These are phyloP conservation scores for Penaeus japonicus DNA, from an alignment of 1,140 invertebrate species.

Conservation along the genomic window DNA sequence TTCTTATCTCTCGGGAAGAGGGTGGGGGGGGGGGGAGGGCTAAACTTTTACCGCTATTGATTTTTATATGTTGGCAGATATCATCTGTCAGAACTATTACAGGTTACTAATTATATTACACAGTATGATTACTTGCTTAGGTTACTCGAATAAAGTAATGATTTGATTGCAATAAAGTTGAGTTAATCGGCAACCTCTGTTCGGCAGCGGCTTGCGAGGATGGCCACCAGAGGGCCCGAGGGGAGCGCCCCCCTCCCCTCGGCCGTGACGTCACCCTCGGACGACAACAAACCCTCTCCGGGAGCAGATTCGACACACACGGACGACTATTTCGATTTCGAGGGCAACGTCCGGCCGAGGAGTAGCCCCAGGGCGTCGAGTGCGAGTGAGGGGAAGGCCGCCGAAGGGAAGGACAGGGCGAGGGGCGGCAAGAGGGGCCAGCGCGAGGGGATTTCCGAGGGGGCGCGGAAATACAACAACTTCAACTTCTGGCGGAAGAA, in stretches of 20 bases:
- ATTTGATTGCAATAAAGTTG: not conserved
- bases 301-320: not conserved
- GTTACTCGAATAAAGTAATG: not conserved
- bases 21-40: no score
- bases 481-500: constrained; percentile 43
- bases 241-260: constrained; percentile 31
- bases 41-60: no score
- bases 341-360: constrained; percentile 38
- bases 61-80: no score
- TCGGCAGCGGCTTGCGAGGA: constrained; percentile 33
- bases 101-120: no score
- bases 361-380: not conserved
- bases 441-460: not conserved
- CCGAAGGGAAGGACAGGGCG: not conserved
- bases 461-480: not conserved
- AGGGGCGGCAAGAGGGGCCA: not conserved
- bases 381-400: not conserved
- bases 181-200: not conserved
- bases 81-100: no score
- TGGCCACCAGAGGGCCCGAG: constrained; percentile 45
- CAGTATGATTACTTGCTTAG: no score
- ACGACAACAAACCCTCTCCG: constrained; percentile 48
- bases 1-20: no score
- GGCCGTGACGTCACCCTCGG: constrained; percentile 36
- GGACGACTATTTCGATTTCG: constrained; percentile 28